Evolutionary conservation across 1,140 invertebrate species (phyloP).

Genomic region (Amphibalanus amphitrite): DNA sequence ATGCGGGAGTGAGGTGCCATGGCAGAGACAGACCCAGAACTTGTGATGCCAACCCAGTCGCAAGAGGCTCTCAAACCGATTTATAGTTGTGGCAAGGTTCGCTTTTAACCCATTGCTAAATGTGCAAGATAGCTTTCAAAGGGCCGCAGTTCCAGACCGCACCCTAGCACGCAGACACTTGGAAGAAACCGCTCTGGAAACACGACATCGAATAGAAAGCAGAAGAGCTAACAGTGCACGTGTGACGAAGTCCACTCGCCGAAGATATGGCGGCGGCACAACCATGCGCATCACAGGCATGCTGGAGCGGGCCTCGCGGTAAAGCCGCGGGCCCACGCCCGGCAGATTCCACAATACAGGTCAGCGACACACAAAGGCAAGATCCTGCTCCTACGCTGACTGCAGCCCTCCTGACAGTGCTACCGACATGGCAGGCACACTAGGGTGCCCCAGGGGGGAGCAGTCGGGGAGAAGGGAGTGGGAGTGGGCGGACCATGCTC

Average conservation of each 20-base stretch:
- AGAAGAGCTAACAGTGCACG: background rate
- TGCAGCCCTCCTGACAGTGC: background rate
- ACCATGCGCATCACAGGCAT: background rate
- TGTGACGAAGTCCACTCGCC: background rate
- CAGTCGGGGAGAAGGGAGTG: too few relatives aligned
- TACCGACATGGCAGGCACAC: background rate
- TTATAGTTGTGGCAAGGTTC: too few relatives aligned
- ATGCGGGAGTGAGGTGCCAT: too few relatives aligned
- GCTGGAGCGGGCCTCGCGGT: too few relatives aligned
- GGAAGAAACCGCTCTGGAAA: background rate
- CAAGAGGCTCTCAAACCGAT: too few relatives aligned
- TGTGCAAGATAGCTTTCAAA: too few relatives aligned
- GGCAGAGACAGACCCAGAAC: too few relatives aligned
- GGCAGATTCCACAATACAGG: background rate
- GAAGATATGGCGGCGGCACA: background rate
- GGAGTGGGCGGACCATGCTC: too few relatives aligned
- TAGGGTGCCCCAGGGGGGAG: background rate
- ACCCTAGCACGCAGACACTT: background rate
- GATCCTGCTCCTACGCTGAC: background rate
- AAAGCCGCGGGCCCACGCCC: background rate
- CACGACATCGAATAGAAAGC: background rate
- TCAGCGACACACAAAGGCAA: background rate
- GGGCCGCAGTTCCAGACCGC: background rate
- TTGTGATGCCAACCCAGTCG: too few relatives aligned
- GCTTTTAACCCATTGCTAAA: too few relatives aligned